A percentile compares a stretch with the other conserved stretches of the same genome.
phyloP scores from a whole-genome alignment of 2,113 vertebrate species.

The Camelus bactrianus region DNA sequence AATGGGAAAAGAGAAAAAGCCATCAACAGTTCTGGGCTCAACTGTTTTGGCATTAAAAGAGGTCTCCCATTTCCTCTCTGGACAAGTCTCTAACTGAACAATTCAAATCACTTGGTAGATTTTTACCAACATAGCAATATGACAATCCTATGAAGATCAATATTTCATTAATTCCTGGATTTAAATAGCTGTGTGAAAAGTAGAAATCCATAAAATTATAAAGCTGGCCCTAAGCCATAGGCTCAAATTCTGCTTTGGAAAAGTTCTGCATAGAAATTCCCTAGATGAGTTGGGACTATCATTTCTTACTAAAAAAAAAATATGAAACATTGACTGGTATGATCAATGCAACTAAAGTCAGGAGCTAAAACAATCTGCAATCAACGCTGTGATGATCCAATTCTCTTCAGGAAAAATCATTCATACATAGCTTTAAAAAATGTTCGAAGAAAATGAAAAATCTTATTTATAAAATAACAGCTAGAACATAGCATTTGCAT shows the following conservation, averaged over 20 bases:
- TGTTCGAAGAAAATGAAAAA: neutral
- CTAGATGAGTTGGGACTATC: conserved; percentile 30
- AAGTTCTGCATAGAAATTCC: conserved; percentile 28
- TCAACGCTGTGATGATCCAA: neutral
- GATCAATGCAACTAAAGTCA: conserved; percentile 40
- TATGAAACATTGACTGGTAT: conserved; percentile 39
- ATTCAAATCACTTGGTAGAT: conserved; percentile 17
- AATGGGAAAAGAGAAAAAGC: neutral
- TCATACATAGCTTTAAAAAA: conserved; percentile 12
- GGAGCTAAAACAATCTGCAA: conserved; percentile 20
- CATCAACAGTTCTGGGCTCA: neutral
- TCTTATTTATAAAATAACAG: neutral
- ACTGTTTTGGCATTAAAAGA: neutral
- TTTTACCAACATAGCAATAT: conserved; percentile 60
- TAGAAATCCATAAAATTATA: conserved; percentile 44
- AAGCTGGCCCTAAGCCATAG: conserved; percentile 40
- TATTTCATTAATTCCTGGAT: conserved; percentile 55
- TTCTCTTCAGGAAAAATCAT: conserved; percentile 22
- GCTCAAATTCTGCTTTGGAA: conserved; percentile 19
- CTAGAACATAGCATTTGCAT: neutral
- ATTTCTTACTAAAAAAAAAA: neutral
- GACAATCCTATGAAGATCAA: conserved; percentile 55
- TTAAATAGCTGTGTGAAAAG: conserved; percentile 53
- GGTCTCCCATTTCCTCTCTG: neutral
- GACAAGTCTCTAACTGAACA: neutral